Evolutionary conservation across 2,888 invertebrate species (phyloP), one percentile per base, ranked within the genome.

Genomic region (Cephus spinipes): DNA sequence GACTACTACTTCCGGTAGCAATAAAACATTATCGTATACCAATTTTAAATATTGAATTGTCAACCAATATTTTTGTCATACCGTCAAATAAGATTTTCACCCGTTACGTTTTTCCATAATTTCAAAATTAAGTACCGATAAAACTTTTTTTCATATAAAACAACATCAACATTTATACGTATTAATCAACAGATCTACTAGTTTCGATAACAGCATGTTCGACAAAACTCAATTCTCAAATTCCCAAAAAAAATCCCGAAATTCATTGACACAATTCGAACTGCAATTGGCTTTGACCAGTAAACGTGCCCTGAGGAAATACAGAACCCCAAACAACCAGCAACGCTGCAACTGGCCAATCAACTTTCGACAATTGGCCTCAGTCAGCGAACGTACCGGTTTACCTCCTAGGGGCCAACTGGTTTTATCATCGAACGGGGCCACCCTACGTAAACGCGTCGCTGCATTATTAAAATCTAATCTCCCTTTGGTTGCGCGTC

Each of bases 391-490:
- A 32, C 36, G 15, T 40, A 71, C 71, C 11, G 32, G 77, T 82
- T 84, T 84, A 78, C 81, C 76, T 84, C 85, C 85, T 83, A 82
- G 74, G 79, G 84, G 85, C 82, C 78, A 79, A 79, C 81, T 85
- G 79, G 84, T 83, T 83, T 84, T 82, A 82, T 81, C 80, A 79
- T 80, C 80, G 79, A 81, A 74, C 73, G 75, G 35, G 35, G 35
- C 69, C 31, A 32, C 73, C 74, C 69, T 81, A 74, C 83, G 84
- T 86, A 85, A 85, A 84, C 87, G 84, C 81, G 87, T 15, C 86
- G 88, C 88, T 89, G 87, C 88, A 89, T 90, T 89, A 90, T 90
- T 90, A 90, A 89, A 89, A 90, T 89, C 88, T 89, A 89, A 90
- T 90, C 89, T 88, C 85, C 87, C 88, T 85, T 84, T 81, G 55